Evolutionary conservation across 2,113 vertebrate genomes (phyloP).

Genomic region (Martes martes): DNA sequence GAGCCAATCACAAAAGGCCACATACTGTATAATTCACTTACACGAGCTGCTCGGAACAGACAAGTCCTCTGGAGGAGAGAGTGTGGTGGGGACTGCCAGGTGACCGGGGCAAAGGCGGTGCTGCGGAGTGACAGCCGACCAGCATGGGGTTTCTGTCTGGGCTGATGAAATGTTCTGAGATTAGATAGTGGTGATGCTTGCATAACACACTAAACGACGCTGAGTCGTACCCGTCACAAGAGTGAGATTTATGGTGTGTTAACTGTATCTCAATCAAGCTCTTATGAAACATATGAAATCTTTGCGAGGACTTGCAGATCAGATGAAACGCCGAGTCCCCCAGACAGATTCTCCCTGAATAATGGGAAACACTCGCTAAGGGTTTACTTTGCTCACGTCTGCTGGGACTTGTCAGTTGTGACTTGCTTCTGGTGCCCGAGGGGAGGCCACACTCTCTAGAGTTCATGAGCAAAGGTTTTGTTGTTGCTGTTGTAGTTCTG

Average conservation of each 20-base stretch:
- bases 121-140: not conserved
- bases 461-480: not conserved
- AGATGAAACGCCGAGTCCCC: not conserved
- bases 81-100: not conserved
- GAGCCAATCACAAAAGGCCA: not conserved
- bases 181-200: not conserved
- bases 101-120: not conserved
- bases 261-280: not conserved
- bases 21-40: not conserved
- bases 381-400: not conserved
- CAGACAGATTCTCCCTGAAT: not conserved
- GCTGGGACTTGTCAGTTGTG: not conserved
- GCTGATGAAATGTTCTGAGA: not conserved
- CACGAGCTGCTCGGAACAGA: fast-evolving
- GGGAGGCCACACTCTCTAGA: not conserved
- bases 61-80: not conserved
- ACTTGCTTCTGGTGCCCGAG: not conserved
- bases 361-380: not conserved
- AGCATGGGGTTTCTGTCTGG: not conserved
- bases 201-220: not conserved
- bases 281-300: not conserved
- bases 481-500: not conserved
- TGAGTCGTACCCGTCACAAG: not conserved
- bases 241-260: not conserved
- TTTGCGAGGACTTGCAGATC: not conserved